Conservation (phyloP, 1,140 invertebrate genomes). For the Tribolium castaneum region DNA sequence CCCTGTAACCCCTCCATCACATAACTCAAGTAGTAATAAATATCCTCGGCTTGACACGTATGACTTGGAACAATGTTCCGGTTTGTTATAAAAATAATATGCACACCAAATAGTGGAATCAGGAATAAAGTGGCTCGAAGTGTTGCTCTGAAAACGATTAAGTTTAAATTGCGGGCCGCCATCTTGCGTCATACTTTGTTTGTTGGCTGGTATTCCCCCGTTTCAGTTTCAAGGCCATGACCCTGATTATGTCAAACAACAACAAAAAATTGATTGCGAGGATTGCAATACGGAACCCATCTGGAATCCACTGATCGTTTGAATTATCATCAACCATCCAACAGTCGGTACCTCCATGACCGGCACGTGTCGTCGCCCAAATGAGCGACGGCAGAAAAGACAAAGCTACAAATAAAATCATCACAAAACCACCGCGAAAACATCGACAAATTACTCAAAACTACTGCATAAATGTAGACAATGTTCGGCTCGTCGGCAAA, state of each 20-base stretch:
- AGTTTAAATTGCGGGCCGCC: not conserved
- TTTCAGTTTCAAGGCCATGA: slow-evolving; percentile 67
- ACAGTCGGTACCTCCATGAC: slow-evolving; percentile 65
- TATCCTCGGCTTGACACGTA: slow-evolving; percentile 66
- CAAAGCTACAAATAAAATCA: slow-evolving; percentile 60
- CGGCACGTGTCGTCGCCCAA: slow-evolving; percentile 66
- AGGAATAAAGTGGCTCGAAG: slow-evolving; percentile 57
- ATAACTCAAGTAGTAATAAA: slow-evolving; percentile 68
- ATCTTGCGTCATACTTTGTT: slow-evolving; percentile 51
- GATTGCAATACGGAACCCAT: slow-evolving; percentile 67
- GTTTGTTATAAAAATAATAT: slow-evolving; percentile 55
- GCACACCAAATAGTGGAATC: slow-evolving; percentile 59
- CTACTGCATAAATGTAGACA: slow-evolving; percentile 63
- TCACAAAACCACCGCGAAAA: not conserved
- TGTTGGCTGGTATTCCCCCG: slow-evolving; percentile 65
- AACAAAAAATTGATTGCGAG: slow-evolving; percentile 67
- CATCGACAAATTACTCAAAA: slow-evolving; percentile 56
- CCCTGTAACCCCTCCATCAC: slow-evolving; percentile 70
- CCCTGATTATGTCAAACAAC: slow-evolving; percentile 67
- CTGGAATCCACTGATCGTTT: slow-evolving; percentile 67
- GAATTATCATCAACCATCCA: slow-evolving; percentile 69
- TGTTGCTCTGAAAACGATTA: slow-evolving; percentile 49
- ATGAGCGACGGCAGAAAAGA: slow-evolving; percentile 65
- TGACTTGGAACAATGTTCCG: slow-evolving; percentile 55
- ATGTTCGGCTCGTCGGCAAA: slow-evolving; percentile 66